Conservation (phyloP, 2,888 invertebrate species). For the Drosophila recens region DNA sequence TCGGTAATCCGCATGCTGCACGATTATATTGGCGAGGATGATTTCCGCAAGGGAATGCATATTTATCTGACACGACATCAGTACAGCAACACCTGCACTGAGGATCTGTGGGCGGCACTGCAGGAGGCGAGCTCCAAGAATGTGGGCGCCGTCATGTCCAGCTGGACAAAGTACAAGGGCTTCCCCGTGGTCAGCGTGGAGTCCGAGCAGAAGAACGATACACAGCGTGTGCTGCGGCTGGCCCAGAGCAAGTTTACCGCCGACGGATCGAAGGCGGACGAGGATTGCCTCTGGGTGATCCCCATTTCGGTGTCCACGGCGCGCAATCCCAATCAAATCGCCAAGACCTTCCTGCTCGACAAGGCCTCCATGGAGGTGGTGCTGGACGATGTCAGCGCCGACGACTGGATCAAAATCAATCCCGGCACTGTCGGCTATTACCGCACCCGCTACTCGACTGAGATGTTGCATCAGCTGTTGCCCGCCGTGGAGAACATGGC, state of each 20-base stretch:
- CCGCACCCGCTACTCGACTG: constrained; percentile 92
- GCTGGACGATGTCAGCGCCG: constrained; percentile 89
- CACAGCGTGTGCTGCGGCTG: constrained; percentile 89
- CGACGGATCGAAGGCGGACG: constrained; percentile 89
- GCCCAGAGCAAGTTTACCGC: constrained; percentile 95
- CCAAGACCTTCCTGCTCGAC: constrained; percentile 88
- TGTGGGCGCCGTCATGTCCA: constrained; percentile 96
- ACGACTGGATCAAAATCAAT: constrained; percentile 96
- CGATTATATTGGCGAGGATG: constrained; percentile 95
- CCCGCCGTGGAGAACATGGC: constrained; percentile 92
- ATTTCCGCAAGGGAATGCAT: constrained; percentile 97
- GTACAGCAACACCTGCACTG: constrained; percentile 96
- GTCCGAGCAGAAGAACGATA: constrained; percentile 88
- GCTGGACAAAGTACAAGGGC: constrained; percentile 98
- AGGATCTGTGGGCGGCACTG: constrained; percentile 96
- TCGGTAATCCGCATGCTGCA: constrained; percentile 98
- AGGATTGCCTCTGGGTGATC: constrained; percentile 93
- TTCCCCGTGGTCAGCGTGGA: constrained; percentile 92
- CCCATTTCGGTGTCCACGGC: constrained; percentile 94
- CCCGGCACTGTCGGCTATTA: constrained; percentile 95
- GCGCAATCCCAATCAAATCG: constrained; percentile 88
- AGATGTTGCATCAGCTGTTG: constrained; percentile 91
- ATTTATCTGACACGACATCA: constrained; percentile 94
- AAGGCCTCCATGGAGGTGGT: constrained; percentile 89
- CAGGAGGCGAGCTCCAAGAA: constrained; percentile 96